phyloP scores from a whole-genome alignment of 2,888 invertebrate genomes.

The Nematopogon swammerdamellus region DNA sequence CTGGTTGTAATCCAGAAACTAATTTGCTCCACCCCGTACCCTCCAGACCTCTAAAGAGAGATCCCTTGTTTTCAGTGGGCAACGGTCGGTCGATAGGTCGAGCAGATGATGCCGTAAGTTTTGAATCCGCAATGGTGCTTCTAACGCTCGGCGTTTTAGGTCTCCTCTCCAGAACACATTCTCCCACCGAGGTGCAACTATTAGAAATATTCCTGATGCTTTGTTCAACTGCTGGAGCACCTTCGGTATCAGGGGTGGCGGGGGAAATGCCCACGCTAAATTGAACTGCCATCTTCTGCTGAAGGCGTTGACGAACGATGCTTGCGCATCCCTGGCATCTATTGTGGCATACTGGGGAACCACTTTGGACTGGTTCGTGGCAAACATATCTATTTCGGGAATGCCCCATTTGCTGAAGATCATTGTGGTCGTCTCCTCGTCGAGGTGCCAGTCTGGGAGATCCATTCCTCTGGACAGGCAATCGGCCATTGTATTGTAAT shows the following conservation, averaged over 20 bases:
- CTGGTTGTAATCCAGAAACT: not conserved
- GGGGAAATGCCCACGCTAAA: constrained; percentile 18
- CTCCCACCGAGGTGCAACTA: constrained; percentile 9
- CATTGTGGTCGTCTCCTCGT: constrained; percentile 4
- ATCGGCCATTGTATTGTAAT: constrained; percentile 14
- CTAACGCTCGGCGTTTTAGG: constrained; percentile 8
- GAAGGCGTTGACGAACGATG: constrained; percentile 13
- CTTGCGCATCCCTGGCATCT: not conserved
- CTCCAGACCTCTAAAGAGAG: constrained; percentile 3
- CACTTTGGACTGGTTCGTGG: constrained; percentile 7
- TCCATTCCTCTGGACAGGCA: constrained; percentile 9
- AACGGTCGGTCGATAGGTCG: constrained; percentile 6
- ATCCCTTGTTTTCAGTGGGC: not conserved
- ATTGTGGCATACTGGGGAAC: constrained; percentile 6
- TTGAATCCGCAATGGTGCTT: constrained; percentile 8
- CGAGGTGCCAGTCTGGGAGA: constrained; percentile 13
- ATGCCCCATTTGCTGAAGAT: constrained; percentile 12
- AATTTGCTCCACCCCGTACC: constrained; percentile 1
- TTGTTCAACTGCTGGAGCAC: constrained; percentile 16
- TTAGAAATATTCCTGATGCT: constrained; percentile 4
- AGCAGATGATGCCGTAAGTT: constrained; percentile 9
- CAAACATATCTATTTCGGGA: constrained; percentile 11
- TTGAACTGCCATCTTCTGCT: constrained; percentile 13
- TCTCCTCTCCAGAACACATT: constrained; percentile 14
- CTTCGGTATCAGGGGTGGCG: constrained; percentile 16